Evolutionary conservation across 1,140 invertebrate species (phyloP), one percentile per base, ranked within the genome.

Genomic region (Anoplophora glabripennis): DNA sequence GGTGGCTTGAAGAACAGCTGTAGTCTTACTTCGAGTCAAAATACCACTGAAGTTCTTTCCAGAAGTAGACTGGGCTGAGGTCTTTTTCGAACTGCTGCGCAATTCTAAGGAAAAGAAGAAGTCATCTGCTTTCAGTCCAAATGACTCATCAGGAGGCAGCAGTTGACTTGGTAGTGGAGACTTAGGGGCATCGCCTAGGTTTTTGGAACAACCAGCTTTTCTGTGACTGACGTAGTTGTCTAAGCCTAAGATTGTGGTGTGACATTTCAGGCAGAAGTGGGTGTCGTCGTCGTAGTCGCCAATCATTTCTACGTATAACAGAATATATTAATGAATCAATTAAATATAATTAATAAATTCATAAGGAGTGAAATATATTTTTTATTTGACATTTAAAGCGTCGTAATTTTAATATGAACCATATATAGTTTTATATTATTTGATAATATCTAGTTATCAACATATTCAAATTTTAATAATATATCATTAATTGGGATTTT

Each of bases 261-360:
- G 87, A 76, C 92, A 95, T 66, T 89, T 90, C 53, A 94, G 85
- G 73, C 92, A 95, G 53, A 91, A 83, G 67, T 94, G 92, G 1
- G 81, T 87, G 70, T 93, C 90, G 34, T 91, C 88, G 38, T 90
- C 84, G 11, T 85, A 86, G 38, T 86, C 86, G 28, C 51, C 64
- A 34, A 71, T 72, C 67, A 71, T 72, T 58, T 66, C 58, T 66
- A 55, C 17, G 57, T 51, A 18, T 41, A 53, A 61, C 11, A 42
- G 34, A 55, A 12, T 49, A 40, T 18, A 57, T 17, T 18, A 54
- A 37, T 21, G 28, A 36, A 18, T 35, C n/a, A n/a, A n/a, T 28
- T 28, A 5, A 28, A 28, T 3, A 5, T 28, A 28, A 28, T 28
- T 28, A 3, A 3, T 5, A 28, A 5, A 28, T 28, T 28, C 21